Evolutionary conservation across 2,797 vertebrate genomes (phyloP), one percentile per base, ranked within the genome.

Genomic region (Micropoecilia bifurca): DNA sequence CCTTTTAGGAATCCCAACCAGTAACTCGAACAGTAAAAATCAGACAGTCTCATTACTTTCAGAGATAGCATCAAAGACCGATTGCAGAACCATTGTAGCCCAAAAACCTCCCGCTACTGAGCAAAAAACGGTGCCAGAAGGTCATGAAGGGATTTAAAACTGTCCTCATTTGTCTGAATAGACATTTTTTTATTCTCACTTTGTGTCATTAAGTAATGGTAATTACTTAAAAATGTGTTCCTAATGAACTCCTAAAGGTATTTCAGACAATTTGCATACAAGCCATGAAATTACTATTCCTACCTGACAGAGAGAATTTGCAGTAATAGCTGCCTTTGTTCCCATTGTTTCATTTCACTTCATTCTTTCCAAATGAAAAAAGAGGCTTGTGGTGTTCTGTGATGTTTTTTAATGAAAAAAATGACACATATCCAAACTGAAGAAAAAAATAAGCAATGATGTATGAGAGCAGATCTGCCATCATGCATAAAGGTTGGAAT

Each of bases 351-450:
- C 36, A 53, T 79, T 72, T 73, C 16, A 45, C 66, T 76, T 63
- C 43, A 10, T 71, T 81, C 28, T 63, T 59, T 13, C 46, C 6
- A 50, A 71, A 3, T 3, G 20, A 75, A 68, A 68, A 79, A 82
- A 76, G 1, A 81, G 43, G 45, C 59, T 82, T 79, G 72, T 79
- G 77, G 63, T 79, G 47, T 10, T 73, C 59, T 80, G 73, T 84
- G 82, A 83, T 86, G 80, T 83, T 87, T 82, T 69, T 16, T 79
- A 83, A 78, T 82, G 75, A 63, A 82, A 87, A 85, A 87, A 85
- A 88, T 77, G 75, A 85, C 81, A 80, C 74, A 81, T 83, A 83
- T 81, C 79, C 47, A 87, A 87, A 86, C 46, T 57, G 55, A 77
- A 75, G 75, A 71, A 78, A 78, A 33, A 82, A 78, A 81, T 50